These are phyloP conservation scores for Erynnis tages DNA, from an alignment of 2,888 invertebrate genomes.

Conservation along the genomic window DNA sequence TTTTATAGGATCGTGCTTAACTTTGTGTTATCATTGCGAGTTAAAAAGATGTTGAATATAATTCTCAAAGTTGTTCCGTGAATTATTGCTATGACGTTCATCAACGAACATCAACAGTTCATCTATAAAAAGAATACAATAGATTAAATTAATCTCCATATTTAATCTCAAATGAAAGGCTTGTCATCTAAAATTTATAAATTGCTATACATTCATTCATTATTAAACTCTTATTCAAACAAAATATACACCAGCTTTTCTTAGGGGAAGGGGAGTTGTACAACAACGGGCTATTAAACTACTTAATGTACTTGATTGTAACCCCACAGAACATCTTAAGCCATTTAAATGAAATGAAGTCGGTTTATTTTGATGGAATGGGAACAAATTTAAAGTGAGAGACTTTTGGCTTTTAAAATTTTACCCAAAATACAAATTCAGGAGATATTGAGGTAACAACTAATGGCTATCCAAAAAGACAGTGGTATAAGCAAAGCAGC, in stretches of 20 bases:
- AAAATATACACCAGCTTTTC: conserved; percentile 11
- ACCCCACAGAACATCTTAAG: conserved; percentile 8
- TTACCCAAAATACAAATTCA: too few species aligned
- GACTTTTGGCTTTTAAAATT: too few species aligned
- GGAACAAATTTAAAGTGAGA: too few species aligned
- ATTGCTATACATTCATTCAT: neutral
- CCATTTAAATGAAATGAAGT: conserved; percentile 5
- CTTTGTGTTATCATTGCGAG: neutral
- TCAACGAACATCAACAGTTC: too few species aligned
- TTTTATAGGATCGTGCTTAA: conserved; percentile 2
- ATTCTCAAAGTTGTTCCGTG: neutral
- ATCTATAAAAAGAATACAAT: too few species aligned
- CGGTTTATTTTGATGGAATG: neutral
- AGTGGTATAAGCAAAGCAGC: too few species aligned
- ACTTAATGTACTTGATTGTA: conserved; percentile 20
- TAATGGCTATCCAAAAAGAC: too few species aligned
- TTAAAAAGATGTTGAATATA: neutral
- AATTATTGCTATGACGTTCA: too few species aligned
- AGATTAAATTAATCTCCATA: too few species aligned
- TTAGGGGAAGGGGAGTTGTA: conserved; percentile 5
- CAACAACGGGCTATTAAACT: conserved; percentile 25
- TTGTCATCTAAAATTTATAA: too few species aligned
- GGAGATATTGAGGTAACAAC: too few species aligned
- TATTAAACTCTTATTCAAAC: conserved; percentile 21
- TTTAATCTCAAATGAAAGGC: too few species aligned